Evolutionary conservation across 2,888 invertebrate genomes (phyloP), one percentile per base, ranked within the genome.

Genomic region (Sminthurinus aureus): DNA sequence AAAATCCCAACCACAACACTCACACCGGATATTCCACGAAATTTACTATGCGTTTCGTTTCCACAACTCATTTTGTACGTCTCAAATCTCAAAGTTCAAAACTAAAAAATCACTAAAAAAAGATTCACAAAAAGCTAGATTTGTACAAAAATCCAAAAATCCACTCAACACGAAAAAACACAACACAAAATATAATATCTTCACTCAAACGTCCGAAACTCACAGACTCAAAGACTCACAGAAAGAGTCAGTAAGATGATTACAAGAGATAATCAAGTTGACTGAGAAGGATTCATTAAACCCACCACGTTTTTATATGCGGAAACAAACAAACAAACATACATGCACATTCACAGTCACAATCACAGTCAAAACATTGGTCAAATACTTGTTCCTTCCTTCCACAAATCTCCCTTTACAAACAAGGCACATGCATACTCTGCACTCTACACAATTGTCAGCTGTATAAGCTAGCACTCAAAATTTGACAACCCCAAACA

Each of bases 241-340:
- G 38, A 38, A 1, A 38, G n/a, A 38, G 38, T 38, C 38, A 38
- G 38, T 38, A 38, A 38, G 38, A 38, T 38, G 38, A 38, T 38
- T 38, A 58, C 58, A 58, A 58, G 58, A 58, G 58, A 58, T 58
- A 11, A 18, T 58, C 13, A 58, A 58, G 58, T 13, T 58, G 24
- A 69, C 69, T 69, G 69, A 69, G 69, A 69, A 20, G 22, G 24
- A 69, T 69, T 69, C n/a, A 12, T 69, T n/a, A 69, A 20, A 20
- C 13, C 18, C 12, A 4, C 13, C 11, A 69, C 69, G 13, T 69
- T n/a, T 69, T 69, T 69, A 69, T 69, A 69, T 24, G 24, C 18
- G 13, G 69, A 69, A 69, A 69, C 18, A 38, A 58, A 58, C 18
- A 58, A 58, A 58, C 58, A 58, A 13, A 58, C 58, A 58, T 6